Conservation (phyloP, 2,797 vertebrate species). For the Selene dorsalis region DNA sequence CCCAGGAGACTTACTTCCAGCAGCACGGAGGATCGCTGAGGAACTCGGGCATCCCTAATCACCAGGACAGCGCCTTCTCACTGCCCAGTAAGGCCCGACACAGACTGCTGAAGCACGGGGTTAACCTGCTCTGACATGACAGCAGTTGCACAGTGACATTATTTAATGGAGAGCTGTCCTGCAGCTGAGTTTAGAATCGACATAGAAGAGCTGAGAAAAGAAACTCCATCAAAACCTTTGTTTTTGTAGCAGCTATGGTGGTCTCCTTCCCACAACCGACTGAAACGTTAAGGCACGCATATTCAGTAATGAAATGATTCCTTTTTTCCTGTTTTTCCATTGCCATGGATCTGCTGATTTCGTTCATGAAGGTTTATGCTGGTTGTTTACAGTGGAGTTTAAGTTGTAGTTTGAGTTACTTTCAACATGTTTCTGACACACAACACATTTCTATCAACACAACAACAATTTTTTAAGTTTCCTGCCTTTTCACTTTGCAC, state of each 20-base stretch:
- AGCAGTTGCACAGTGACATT: fast-evolving
- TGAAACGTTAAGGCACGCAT: not conserved
- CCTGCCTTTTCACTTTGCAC: not conserved
- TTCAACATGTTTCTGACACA: not conserved
- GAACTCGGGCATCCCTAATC: constrained; percentile 92
- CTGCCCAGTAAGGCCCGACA: constrained; percentile 91
- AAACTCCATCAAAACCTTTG: not conserved
- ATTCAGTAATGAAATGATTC: not conserved
- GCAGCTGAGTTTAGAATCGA: no score
- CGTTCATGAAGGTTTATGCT: not conserved
- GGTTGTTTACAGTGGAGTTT: constrained; percentile 7
- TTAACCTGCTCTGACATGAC: constrained; percentile 89
- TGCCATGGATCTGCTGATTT: not conserved
- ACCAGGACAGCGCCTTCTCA: constrained; percentile 90
- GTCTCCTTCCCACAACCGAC: not conserved
- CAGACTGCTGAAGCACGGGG: constrained; percentile 93
- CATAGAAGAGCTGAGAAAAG: not conserved
- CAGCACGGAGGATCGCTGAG: constrained; percentile 82
- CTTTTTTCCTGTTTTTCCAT: constrained; percentile 1
- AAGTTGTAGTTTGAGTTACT: not conserved
- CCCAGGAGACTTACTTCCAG: constrained; percentile 95
- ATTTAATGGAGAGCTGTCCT: not conserved
- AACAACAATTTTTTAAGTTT: not conserved
- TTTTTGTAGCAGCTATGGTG: not conserved
- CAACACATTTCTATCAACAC: not conserved